phyloP scores from a whole-genome alignment of 2,888 invertebrate species.

The Teinopalpus imperialis region DNA sequence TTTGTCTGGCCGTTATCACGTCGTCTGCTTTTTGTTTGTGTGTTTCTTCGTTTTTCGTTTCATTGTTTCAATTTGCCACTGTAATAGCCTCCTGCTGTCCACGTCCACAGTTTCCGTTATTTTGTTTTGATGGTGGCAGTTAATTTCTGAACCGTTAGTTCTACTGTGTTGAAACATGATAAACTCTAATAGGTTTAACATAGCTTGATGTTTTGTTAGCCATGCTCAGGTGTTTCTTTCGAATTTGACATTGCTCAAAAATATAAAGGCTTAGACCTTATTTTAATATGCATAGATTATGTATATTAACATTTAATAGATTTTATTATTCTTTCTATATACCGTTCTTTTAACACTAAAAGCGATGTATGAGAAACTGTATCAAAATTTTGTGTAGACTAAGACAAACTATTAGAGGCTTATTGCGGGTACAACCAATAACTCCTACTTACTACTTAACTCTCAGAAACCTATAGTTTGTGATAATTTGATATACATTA shows the following conservation, averaged over 20 bases:
- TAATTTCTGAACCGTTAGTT: constrained; percentile 22
- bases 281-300: no score
- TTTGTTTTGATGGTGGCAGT: background rate
- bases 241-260: background rate
- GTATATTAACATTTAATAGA: no score
- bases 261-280: no score
- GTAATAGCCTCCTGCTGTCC: background rate
- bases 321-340: no score
- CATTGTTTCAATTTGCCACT: constrained; percentile 13
- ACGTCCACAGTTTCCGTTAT: constrained; percentile 17
- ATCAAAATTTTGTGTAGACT: no score
- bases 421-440: no score
- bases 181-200: constrained; percentile 6
- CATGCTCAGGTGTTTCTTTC: background rate
- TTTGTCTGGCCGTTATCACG: background rate
- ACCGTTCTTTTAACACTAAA: no score
- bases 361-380: no score
- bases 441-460: no score
- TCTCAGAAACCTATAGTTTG: no score
- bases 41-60: background rate
- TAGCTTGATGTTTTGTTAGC: constrained; percentile 3
- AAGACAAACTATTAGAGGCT: no score
- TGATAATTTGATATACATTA: no score
- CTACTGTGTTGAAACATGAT: background rate
- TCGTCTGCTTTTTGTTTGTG: constrained; percentile 1